These are phyloP conservation scores for Caenorhabditis latens DNA, from an alignment of 1,140 invertebrate genomes.

Conservation along the genomic window DNA sequence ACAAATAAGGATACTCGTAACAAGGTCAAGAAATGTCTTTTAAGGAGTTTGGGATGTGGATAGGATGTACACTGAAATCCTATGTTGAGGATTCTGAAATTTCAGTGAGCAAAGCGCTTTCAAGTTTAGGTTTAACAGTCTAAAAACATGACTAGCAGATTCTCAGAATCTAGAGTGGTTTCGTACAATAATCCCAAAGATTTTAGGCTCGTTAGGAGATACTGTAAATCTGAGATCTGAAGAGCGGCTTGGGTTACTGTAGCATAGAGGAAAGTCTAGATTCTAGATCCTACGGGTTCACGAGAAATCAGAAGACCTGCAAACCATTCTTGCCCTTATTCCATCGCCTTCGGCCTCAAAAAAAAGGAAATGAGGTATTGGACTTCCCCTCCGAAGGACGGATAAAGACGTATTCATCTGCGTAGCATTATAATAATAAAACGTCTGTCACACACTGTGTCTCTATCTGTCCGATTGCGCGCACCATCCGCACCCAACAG, in stretches of 20 bases:
- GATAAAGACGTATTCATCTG: constrained; percentile 51
- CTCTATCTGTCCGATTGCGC: constrained; percentile 52
- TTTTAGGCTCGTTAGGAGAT: not conserved
- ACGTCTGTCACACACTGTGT: constrained; percentile 49
- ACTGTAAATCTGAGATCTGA: not conserved
- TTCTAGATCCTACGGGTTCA: not conserved
- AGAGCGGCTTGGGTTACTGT: not conserved
- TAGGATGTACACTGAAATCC: too few species aligned
- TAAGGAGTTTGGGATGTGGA: too few species aligned
- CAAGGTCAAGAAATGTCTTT: too few species aligned
- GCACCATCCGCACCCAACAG: not conserved
- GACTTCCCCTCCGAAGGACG: not conserved
- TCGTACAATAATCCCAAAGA: too few species aligned
- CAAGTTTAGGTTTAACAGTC: too few species aligned
- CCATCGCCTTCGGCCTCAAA: not conserved
- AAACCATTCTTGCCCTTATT: not conserved
- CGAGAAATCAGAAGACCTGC: not conserved
- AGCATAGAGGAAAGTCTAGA: not conserved
- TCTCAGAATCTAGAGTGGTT: too few species aligned
- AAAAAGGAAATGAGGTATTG: constrained; percentile 19
- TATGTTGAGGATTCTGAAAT: too few species aligned
- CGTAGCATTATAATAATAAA: constrained; percentile 51
- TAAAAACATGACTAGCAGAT: too few species aligned
- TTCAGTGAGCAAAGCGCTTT: too few species aligned
- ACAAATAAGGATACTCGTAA: too few species aligned